Base-by-base conservation (phyloP, 2,113 vertebrate genomes). In the Dromaius novaehollandiae region DNA sequence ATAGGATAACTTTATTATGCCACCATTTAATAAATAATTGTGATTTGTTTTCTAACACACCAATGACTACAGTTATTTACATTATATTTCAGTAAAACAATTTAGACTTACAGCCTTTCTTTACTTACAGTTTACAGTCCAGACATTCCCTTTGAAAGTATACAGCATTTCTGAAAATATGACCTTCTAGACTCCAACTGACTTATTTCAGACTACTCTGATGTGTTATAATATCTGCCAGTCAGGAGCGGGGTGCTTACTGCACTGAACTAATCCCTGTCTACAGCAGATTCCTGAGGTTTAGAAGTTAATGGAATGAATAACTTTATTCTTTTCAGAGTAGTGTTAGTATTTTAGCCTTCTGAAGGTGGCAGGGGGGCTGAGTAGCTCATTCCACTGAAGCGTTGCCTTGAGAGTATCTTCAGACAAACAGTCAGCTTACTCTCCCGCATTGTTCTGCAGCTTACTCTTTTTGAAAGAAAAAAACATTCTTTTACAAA, bases 201-300 rank as follows among this genome's bases (percentile, higher is more conserved):
- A 71, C 44, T 88, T 94, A 32, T 5, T 65, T 90, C 70, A 95
- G 76, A 46, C 55, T 55, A 13, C 53, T 77, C 32, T 92, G 86
- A 90, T 96, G 82, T 93, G 91, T 82, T 75, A 66, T 68, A 91
- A 77, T 40, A 81, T 90, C 46, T 10, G 16, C 71, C 68, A 53
- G 66, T 97, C 70, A 96, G 90, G 93, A 87, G 64, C 7, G 0
- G 22, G 2, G 11, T 34, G 58, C 74, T 83, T 60, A 34, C 19
- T 91, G 63, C 56, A 48, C 34, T 93, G 17, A 93, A n/a, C 42
- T 90, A 88, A 91, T 86, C 77, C 63, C 74, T 87, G 69, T 88
- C 58, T 92, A 36, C 53, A 74, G 55, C 25, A 96, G 51, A 91
- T 94, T 94, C 81, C 84, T 96, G 87, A 95, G 82, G 42, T 55